Evolutionary conservation across 2,888 invertebrate genomes (phyloP), one percentile per base, ranked within the genome.

Genomic region (Drosophila meridionalis): DNA sequence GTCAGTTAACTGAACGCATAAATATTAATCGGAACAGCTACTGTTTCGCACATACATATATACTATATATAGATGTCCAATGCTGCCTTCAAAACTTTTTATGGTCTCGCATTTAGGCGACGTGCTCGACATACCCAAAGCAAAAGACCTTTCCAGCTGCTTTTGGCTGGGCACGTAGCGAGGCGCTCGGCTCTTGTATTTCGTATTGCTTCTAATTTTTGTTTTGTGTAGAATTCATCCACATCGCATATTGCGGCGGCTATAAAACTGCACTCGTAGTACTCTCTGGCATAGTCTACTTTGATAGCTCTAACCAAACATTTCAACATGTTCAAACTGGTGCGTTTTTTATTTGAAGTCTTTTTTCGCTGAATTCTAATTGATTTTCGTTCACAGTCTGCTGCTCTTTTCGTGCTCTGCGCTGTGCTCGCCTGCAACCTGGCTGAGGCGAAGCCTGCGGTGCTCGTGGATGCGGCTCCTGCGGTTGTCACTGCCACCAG

Each of bases 401-500:
- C 94, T 94, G 62, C 53, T 32, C 20, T 89, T 48, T 61, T 94
- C 95, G 86, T 88, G 60, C 78, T 92, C 58, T 80, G 91, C 80
- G 92, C 91, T 65, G 91, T 91, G 65, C 73, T 92, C 70, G 87
- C 93, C 94, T 63, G 93, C 94, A 80, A 93, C 93, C 36, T 69
- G 63, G 94, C 94, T 84, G 92, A 94, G 5, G 94, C 94, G 3
- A 94, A 95, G 3, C 93, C 94, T 1, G 69, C 92, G 14, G 77
- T 92, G 2, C 34, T 86, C 26, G 76, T 86, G 7, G 85, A 69
- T 30, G 87, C 90, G 12, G 91, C 84, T 38, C 90, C 94, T 0
- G 91, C 73, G 11, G 83, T 80, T 34, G 94, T 95, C 4, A 95
- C 95, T 0, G 94, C 95, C 5, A 93, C 94, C 76, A 95, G 95